Evolutionary conservation across 2,113 vertebrate species (phyloP).

Genomic region (Cygnus atratus): DNA sequence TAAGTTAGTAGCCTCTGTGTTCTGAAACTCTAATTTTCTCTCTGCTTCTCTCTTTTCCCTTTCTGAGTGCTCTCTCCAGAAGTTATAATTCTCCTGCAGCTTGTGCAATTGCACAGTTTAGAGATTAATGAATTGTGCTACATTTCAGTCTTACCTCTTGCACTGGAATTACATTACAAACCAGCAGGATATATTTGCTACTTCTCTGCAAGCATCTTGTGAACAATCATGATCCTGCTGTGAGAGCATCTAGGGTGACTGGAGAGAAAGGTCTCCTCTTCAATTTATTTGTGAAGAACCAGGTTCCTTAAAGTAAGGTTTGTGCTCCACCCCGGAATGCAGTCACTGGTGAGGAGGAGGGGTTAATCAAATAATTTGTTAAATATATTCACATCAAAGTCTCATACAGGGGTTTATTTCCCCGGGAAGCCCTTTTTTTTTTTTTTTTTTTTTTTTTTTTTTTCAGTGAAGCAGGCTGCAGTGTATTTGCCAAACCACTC

Average conservation of each 20-base stretch:
- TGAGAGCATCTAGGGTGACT: not conserved
- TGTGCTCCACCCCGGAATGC: not conserved
- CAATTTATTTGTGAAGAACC: not conserved
- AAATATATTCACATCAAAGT: not conserved
- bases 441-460: not conserved
- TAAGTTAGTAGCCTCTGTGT: not conserved
- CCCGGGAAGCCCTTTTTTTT: not conserved
- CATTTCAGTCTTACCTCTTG: not conserved
- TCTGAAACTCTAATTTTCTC: not conserved
- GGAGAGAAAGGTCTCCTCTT: not conserved
- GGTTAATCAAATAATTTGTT: not conserved
- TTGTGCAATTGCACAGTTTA: not conserved
- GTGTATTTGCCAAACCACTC: not conserved
- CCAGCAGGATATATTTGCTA: not conserved
- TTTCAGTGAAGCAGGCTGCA: not conserved
- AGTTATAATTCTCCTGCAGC: not conserved
- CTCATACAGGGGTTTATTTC: not conserved
- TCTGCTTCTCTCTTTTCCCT: not conserved
- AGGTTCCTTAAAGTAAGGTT: not conserved
- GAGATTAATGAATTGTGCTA: not conserved
- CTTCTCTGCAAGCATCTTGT: not conserved
- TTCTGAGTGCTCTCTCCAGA: not conserved
- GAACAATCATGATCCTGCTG: not conserved
- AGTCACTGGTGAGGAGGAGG: not conserved
- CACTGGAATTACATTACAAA: not conserved